These are phyloP conservation scores for Datnioides undecimradiatus DNA, from an alignment of 2,113 vertebrate genomes.

Conservation along the genomic window DNA sequence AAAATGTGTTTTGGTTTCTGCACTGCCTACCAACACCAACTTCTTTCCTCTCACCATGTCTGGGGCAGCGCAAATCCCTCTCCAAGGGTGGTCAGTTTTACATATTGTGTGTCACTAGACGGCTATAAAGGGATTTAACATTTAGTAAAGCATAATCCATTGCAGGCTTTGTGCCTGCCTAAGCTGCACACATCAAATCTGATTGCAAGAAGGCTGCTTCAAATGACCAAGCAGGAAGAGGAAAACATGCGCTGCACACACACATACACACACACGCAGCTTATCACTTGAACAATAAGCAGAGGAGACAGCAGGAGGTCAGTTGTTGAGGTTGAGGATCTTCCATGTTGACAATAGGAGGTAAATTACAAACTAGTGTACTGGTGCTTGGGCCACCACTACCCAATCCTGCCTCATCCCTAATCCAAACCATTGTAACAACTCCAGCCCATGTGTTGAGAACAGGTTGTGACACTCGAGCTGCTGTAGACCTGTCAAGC, in stretches of 20 bases:
- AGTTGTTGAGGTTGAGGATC: conserved; percentile 67
- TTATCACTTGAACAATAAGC: conserved; percentile 75
- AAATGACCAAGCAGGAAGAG: conserved; percentile 68
- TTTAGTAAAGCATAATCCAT: conserved; percentile 85
- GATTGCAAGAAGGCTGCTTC: conserved; percentile 81
- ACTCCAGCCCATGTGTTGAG: conserved; percentile 17
- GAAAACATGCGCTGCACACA: conserved; percentile 18
- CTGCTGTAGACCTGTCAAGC: conserved; percentile 58
- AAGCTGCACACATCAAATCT: conserved; percentile 84
- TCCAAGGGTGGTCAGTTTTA: conserved; percentile 84
- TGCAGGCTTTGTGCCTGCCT: conserved; percentile 81
- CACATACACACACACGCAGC: conserved; percentile 13
- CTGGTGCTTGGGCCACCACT: conserved; percentile 1
- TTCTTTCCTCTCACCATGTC: conserved; percentile 33
- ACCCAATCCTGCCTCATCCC: conserved; percentile 41
- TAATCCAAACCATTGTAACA: conserved; percentile 62
- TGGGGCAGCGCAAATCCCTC: conserved; percentile 76
- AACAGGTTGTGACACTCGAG: conserved; percentile 50
- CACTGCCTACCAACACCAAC: conserved; percentile 21
- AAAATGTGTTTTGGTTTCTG: conserved; percentile 25
- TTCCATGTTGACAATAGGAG: conserved; percentile 69
- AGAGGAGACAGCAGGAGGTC: conserved; percentile 75
- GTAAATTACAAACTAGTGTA: conserved; percentile 73
- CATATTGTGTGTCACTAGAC: conserved; percentile 86
- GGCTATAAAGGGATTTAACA: conserved; percentile 86